Base-by-base conservation (phyloP, 2,113 vertebrate genomes). In the Pygoscelis antarcticus region DNA sequence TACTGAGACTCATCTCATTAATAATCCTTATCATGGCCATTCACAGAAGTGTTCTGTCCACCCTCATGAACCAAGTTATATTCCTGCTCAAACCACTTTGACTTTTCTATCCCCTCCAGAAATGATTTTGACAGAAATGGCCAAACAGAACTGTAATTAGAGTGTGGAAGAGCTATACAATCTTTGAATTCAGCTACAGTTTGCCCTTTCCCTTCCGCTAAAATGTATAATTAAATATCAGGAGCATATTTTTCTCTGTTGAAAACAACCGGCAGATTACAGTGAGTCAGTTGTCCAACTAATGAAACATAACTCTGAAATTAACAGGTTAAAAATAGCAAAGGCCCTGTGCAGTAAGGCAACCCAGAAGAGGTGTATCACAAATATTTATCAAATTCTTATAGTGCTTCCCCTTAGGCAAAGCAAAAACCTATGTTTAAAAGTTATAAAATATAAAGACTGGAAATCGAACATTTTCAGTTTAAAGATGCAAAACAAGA, bases 291-390 rank as follows among this genome's bases (percentile, higher is more conserved):
- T 17, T 54, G 58, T 30, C 64, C 75, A 55, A 5, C 49, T 78
- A 87, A 69, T 36, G 75, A 93, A 86, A 70, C n/a, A 8, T 2
- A 70, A n/a, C 26, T 81, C 64, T 47, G 62, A 70, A 69, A 90
- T 79, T 16, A 74, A 26, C n/a, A 77, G 75, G 38, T 57, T 58
- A 88, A 77, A 96, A 96, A 87, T n/a, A 95, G 89, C 87, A 40
- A 61, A 80, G 66, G 42, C 18, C 18, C 62, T n/a, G 27, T 46
- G 64, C 64, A 90, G 36, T 46, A 69, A 44, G 7, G 10, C 66
- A 82, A 11, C 54, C 38, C 68, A 81, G 30, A 54, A 52, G 27
- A 65, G 55, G 7, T 4, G 4, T 8, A 26, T 16, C 61, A 34
- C 44, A 38, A 51, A 13, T 14, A 51, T 13, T 30, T 11, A 83